Conservation (phyloP, 2,797 vertebrate species). For the Iguana delicatissima region DNA sequence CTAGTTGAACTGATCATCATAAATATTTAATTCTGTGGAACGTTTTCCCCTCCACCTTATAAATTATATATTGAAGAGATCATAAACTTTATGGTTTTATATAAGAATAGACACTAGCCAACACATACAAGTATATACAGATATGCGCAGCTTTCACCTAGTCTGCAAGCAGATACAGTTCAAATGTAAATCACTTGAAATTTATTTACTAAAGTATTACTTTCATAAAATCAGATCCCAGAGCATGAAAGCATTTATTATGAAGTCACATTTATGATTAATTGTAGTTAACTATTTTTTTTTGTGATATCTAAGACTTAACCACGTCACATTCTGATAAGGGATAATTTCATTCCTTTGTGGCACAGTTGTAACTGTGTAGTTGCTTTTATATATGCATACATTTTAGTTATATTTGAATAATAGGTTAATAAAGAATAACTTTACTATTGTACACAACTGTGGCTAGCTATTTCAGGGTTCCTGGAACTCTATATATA, state of each 20-base stretch:
- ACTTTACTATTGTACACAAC: not conserved
- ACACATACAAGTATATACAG: not conserved
- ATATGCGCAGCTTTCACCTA: not conserved
- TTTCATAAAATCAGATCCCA: not conserved
- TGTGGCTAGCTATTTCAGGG: not conserved
- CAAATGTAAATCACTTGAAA: not conserved
- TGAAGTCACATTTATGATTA: not conserved
- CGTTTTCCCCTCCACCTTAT: not conserved
- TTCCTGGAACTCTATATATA: no score
- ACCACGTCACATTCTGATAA: not conserved
- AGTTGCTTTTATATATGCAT: no score
- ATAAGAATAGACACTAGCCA: not conserved
- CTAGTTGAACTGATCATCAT: conserved; percentile 15
- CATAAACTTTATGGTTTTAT: not conserved
- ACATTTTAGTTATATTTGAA: not conserved
- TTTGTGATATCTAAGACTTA: not conserved
- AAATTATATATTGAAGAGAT: not conserved
- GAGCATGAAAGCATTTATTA: not conserved
- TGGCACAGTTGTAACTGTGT: not conserved
- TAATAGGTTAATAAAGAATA: not conserved
- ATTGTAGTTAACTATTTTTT: not conserved
- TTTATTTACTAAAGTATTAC: not conserved
- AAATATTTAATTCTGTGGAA: conserved; percentile 25
- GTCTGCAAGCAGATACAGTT: not conserved
- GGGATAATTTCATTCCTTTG: not conserved